Evolutionary conservation across 1,140 invertebrate species (phyloP), one percentile per base, ranked within the genome.

Genomic region (Ephestia elutella): DNA sequence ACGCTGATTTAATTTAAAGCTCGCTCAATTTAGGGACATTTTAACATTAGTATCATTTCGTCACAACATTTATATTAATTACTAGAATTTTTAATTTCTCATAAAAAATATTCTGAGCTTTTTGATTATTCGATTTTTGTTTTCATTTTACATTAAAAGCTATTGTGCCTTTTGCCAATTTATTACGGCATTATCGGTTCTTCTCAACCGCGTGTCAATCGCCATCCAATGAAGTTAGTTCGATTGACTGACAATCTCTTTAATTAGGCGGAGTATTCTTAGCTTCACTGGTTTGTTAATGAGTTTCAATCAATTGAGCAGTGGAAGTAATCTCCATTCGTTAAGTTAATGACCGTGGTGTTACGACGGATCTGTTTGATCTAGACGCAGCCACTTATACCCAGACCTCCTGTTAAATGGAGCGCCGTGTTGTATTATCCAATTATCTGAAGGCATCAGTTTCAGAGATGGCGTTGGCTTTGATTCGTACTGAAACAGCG

Each of bases 321-420:
- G 54, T 56, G 62, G 61, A 65, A 49, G 63, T 65, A 68, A 67
- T 72, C 60, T 62, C 56, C 63, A 68, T 75, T 70, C 60, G 38
- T 44, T 59, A 73, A 55, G 38, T 57, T 70, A 74, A 71, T 60
- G 70, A 60, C 48, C 62, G 65, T 54, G 55, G 57, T 59, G 63
- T 73, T 71, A 71, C 57, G 64, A 60, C 54, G 64, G 21, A 66
- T 68, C 61, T 68, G 66, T 67, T 66, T 61, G 62, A 62, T 59
- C 21, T 66, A 70, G 60, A 76, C 59, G 69, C 60, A 59, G 69
- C 62, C 64, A 74, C 61, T 78, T 73, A 79, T 56, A 59, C 20
- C 63, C 72, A 75, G 73, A 65, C 60, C 63, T 61, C 59, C 57
- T 63, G 72, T 61, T 71, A 66, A 80, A 81, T 78, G 65, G 68